phyloP scores from a whole-genome alignment of 2,888 invertebrate genomes.

The Drosophila percnosoma region DNA sequence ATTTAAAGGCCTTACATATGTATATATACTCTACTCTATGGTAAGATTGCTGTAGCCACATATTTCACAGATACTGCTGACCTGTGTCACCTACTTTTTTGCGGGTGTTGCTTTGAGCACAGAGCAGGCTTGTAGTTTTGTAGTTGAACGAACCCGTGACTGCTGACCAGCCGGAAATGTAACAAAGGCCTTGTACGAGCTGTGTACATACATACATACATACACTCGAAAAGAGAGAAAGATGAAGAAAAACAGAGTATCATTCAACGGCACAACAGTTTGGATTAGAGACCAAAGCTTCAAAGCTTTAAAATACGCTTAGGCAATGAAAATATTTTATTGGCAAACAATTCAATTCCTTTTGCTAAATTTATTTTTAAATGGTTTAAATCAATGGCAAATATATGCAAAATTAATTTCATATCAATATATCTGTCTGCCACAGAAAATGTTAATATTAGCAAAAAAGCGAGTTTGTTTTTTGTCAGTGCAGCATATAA shows the following conservation, averaged over 20 bases:
- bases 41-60: neutral
- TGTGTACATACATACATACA: slow-evolving; percentile 5
- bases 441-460: neutral
- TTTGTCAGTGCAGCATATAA: slow-evolving; percentile 21
- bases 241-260: neutral
- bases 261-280: neutral
- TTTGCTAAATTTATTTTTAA: neutral
- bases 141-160: slow-evolving; percentile 38
- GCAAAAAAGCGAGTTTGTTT: neutral
- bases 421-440: neutral
- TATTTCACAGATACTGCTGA: slow-evolving; percentile 5
- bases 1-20: slow-evolving; percentile 23
- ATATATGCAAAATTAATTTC: neutral
- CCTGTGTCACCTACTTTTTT: neutral
- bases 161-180: slow-evolving; percentile 48
- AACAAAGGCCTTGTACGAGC: slow-evolving; percentile 29
- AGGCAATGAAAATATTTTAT: neutral
- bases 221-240: neutral
- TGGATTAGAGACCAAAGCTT: neutral
- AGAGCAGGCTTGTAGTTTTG: slow-evolving; percentile 18
- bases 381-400: neutral
- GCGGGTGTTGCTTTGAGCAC: neutral
- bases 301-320: neutral
- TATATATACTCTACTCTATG: neutral
- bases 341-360: neutral